Conservation (phyloP, 2,113 vertebrate species). For the Barnardius zonarius region DNA sequence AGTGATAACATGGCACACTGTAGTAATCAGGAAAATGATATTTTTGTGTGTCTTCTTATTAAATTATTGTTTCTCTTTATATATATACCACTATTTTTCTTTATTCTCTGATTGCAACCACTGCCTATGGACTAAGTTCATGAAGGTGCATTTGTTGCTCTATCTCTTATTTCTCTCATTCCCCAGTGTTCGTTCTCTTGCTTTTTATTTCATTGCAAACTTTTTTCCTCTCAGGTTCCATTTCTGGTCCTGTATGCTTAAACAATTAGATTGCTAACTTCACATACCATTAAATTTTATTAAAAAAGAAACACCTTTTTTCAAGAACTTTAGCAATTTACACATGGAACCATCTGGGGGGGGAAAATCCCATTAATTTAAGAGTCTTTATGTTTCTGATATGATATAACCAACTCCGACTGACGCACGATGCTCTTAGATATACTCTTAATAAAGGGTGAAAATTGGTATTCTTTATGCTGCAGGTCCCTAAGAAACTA, state of each 20-base stretch:
- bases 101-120: neutral
- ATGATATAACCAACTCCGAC: neutral
- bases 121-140: neutral
- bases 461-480: neutral
- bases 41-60: neutral
- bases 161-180: neutral
- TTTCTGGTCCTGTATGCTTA: neutral
- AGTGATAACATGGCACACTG: neutral
- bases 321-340: neutral
- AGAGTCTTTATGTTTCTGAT: neutral
- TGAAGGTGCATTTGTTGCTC: neutral
- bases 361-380: neutral
- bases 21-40: neutral
- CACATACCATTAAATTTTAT: neutral
- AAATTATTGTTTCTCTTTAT: neutral
- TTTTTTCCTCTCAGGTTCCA: neutral
- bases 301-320: neutral
- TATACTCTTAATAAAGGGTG: neutral
- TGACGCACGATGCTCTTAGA: neutral
- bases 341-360: neutral
- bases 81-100: neutral
- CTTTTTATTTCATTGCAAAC: neutral
- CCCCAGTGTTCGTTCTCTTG: neutral
- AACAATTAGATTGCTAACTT: neutral
- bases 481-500: neutral